Base-by-base conservation (phyloP, 2,113 vertebrate genomes). In the Dendropsophus ebraccatus region DNA sequence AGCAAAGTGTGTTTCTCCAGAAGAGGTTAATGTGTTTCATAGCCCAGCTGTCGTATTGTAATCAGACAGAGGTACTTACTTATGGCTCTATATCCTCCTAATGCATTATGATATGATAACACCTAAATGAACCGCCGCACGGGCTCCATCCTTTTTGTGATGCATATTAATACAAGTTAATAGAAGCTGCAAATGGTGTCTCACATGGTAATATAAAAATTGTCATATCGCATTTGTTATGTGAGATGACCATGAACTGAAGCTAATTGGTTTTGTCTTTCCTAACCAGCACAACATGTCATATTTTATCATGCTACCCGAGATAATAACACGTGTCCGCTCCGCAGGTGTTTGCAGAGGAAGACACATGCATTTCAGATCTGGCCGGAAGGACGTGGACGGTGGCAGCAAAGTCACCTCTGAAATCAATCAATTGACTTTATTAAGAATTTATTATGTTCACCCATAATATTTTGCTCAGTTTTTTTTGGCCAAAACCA, bases 241-340 rank as follows among this genome's bases (percentile, higher is more conserved):
- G 84, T 80, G 76, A 86, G 84, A 81, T 41, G 76, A 70, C 65
- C 32, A 62, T 81, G 85, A 81, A 86, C 35, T 86, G 78, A 86
- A 86, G 65, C 67, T 86, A 86, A 86, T 86, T 86, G 69, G 67
- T 86, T 86, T 86, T 86, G 85, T 86, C 85, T 86, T 81, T 47
- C 37, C 67, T 86, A 81, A 86, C 78, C 37, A 72, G 85, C 85
- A 62, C 85, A 81, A 81, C 85, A 74, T 86, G 85, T 86, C 85
- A 81, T 81, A 58, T 81, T 86, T 86, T 86, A 86, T 86, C 85
- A 86, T 45, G 35, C 65, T 50, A 52, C 67, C 4, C 54, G 37
- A 74, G 69, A 81, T 81, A 81, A 50, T 72, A 81, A 49, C 83
- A 65, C 28, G 45, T 65, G 30, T 58, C 77, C 56, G 10, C 83